Percentiles rank a stretch among this genome's conserved stretches.
Conservation (phyloP, 2,797 vertebrate species). For the Alauda arvensis region DNA sequence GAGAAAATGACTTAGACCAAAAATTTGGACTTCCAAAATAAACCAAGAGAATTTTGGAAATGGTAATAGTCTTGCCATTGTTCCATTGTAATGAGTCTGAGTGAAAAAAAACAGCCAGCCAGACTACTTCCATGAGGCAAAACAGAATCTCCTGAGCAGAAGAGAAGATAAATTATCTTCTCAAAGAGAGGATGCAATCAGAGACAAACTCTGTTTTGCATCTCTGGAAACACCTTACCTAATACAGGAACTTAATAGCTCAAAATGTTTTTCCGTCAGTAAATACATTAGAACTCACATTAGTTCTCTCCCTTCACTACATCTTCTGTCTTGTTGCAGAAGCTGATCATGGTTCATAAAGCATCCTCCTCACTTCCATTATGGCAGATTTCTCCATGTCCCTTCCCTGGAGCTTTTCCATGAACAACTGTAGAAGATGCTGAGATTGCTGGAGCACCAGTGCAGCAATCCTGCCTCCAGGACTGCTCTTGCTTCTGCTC, state of each 20-base stretch:
- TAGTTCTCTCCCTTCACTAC: not conserved
- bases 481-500: not conserved
- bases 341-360: not conserved
- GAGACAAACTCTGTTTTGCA: not conserved
- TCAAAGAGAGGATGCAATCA: not conserved
- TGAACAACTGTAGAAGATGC: not conserved
- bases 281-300: not conserved
- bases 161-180: not conserved
- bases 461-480: not conserved
- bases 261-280: not conserved
- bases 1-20: not conserved
- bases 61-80: not conserved
- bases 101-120: not conserved
- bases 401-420: not conserved
- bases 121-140: not conserved
- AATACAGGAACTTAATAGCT: not conserved
- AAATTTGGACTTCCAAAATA: not conserved
- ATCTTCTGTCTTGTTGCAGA: not conserved
- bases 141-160: not conserved
- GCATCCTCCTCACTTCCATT: not conserved
- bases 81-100: not conserved
- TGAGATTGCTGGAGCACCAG: not conserved
- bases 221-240: not conserved
- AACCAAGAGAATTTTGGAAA: not conserved
- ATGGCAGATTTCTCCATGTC: rapidly evolving